A percentile compares a stretch with the other conserved stretches of the same genome.
phyloP scores from a whole-genome alignment of 2,888 invertebrate genomes.

The Microctonus hyperodae region DNA sequence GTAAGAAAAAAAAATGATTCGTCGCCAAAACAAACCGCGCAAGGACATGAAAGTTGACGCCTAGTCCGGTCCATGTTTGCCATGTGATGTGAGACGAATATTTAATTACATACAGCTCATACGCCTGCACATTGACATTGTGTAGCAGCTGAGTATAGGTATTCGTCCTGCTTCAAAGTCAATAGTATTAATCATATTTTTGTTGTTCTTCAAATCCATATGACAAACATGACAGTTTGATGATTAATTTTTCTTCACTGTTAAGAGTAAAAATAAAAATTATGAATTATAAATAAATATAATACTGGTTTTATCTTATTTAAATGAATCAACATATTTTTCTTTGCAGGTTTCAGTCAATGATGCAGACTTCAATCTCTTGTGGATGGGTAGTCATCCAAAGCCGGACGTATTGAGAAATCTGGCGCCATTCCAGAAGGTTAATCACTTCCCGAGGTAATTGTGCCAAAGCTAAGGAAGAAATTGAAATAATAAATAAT shows the following conservation, averaged over 20 bases:
- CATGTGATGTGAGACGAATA: slow-evolving; percentile 25
- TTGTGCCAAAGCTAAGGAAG: slow-evolving; percentile 31
- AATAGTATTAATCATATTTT: background rate
- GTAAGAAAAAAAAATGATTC: background rate
- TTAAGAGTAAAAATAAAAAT: background rate
- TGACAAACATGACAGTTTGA: background rate
- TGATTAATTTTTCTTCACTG: background rate
- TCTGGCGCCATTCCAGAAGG: slow-evolving; percentile 86
- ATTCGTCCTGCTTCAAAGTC: background rate
- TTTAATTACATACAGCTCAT: slow-evolving; percentile 12
- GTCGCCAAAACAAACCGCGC: background rate
- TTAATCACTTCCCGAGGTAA: slow-evolving; percentile 94
- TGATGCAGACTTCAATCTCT: slow-evolving; percentile 79
- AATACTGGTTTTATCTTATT: background rate
- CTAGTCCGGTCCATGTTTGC: slow-evolving; percentile 11
- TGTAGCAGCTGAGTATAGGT: background rate
- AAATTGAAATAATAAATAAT: slow-evolving; percentile 13
- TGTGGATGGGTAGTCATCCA: slow-evolving; percentile 94
- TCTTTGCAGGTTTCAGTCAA: slow-evolving; percentile 71
- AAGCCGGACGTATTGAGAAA: slow-evolving; percentile 87
- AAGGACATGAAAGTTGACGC: slow-evolving; percentile 24
- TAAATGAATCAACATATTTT: background rate
- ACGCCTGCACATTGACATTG: background rate
- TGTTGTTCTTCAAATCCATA: background rate
- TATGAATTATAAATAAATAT: background rate